These are phyloP conservation scores for Dioctria linearis DNA, from an alignment of 2,888 invertebrate genomes.

Conservation along the genomic window DNA sequence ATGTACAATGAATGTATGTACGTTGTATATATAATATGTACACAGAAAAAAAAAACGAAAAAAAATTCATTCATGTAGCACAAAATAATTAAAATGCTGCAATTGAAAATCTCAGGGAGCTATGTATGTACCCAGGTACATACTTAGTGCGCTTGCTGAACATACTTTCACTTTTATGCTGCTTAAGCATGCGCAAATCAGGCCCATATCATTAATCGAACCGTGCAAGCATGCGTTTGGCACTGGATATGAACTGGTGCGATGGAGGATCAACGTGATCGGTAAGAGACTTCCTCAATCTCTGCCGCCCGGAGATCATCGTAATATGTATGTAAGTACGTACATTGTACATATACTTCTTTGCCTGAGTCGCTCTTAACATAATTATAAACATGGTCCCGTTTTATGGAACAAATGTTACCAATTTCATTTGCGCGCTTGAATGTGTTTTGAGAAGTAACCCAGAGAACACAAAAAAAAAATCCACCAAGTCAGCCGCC, in stretches of 20 bases:
- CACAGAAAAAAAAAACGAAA: neutral
- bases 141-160: no score
- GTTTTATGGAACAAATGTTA: no score
- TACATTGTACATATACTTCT: neutral
- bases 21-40: no score
- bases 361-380: neutral
- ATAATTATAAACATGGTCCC: neutral
- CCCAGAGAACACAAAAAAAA: neutral
- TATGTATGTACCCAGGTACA: neutral
- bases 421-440: constrained; percentile 1
- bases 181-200: constrained; percentile 27
- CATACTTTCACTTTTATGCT: constrained; percentile 29
- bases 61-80: constrained; percentile 36
- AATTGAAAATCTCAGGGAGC: constrained; percentile 15
- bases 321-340: neutral
- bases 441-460: neutral
- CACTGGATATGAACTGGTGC: neutral
- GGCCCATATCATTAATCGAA: constrained; percentile 37
- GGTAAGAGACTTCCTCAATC: neutral
- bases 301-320: neutral
- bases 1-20: no score
- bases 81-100: constrained; percentile 38
- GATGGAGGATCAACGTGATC: constrained; percentile 28
- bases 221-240: constrained; percentile 21
- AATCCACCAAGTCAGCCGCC: neutral